Evolutionary conservation across 92 coral and sea anemone species (phyloP), one percentile per base, ranked within the genome.

Genomic region (Desmophyllum pertusum): DNA sequence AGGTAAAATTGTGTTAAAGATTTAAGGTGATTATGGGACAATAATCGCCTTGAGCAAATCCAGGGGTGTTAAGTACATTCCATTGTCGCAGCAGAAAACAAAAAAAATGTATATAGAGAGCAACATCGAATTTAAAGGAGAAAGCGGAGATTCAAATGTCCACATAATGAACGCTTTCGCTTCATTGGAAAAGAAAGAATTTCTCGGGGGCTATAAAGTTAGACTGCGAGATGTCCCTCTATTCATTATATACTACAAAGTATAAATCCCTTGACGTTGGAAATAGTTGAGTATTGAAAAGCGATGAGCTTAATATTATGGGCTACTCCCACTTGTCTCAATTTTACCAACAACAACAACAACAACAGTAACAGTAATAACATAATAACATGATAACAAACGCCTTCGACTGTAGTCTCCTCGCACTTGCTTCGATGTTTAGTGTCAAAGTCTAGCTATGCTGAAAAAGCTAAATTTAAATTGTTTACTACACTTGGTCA

Each of bases 1-100:
- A 29, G 51, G n/a, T 6, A 42, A 64, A 37, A 62, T 42, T 64
- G 33, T 36, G 57, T 62, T 41, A 59, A 62, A 33, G 71, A 78
- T 63, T 41, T 30, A 21, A 30, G 59, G 55, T 42, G 70, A 62
- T 78, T 63, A 40, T 18, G 57, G 13, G 41, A 63, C 83, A 42
- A 29, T 62, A 18, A 59, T 8, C 30, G 14, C 29, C 59, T 40
- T 39, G 39, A 29, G 72, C 18, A 18, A 23, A 40, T 33, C 19
- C 48, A 15, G 13, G n/a, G 18, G 38, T 29, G 11, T 6, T 29
- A 42, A 42, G 55, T 29, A 43, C 27, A 78, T 63, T 40, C 23
- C 59, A 40, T 57, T 40, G 70, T 77, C n/a, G 23, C 27, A 3
- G 51, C 36, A 40, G n/a, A 57, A 14, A 23, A n/a, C n/a, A n/a